A percentile compares a stretch with the other conserved stretches of the same genome.
These are phyloP conservation scores for Seladonia tumulorum DNA, from an alignment of 2,888 invertebrate genomes.

Conservation along the genomic window DNA sequence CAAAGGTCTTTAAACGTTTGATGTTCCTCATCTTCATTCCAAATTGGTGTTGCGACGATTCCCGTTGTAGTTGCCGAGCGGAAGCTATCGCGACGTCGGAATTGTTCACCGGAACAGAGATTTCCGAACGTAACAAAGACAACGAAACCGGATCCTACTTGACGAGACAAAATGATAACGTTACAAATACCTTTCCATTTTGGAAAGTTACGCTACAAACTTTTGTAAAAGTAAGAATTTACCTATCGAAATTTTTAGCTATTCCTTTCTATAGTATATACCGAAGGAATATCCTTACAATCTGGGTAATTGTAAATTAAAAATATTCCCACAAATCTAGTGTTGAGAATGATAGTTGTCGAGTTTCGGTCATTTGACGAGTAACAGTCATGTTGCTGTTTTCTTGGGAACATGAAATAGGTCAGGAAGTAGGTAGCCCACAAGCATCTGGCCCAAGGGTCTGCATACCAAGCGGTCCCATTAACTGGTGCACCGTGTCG, in stretches of 20 bases:
- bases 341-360: no score
- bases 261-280: no score
- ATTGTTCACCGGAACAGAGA: constrained; percentile 43
- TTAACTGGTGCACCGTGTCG: constrained; percentile 1
- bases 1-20: constrained; percentile 77
- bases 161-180: no score
- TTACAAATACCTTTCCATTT: no score
- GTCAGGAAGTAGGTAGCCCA: background rate
- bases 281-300: no score
- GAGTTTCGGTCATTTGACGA: background rate
- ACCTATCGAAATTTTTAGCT: no score
- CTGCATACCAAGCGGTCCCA: background rate
- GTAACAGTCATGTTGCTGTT: background rate
- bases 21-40: constrained; percentile 68
- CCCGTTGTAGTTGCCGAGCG: constrained; percentile 66
- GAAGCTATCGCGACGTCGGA: constrained; percentile 52
- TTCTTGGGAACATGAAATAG: background rate
- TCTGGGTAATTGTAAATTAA: no score
- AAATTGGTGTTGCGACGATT: constrained; percentile 58
- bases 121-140: constrained; percentile 27
- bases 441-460: constrained; percentile 7
- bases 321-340: no score
- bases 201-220: no score
- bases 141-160: background rate
- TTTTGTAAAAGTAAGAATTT: no score